A percentile compares a stretch with the other conserved stretches of the same genome.
These are phyloP conservation scores for Istiophorus platypterus DNA, from an alignment of 2,113 vertebrate species.

Conservation along the genomic window DNA sequence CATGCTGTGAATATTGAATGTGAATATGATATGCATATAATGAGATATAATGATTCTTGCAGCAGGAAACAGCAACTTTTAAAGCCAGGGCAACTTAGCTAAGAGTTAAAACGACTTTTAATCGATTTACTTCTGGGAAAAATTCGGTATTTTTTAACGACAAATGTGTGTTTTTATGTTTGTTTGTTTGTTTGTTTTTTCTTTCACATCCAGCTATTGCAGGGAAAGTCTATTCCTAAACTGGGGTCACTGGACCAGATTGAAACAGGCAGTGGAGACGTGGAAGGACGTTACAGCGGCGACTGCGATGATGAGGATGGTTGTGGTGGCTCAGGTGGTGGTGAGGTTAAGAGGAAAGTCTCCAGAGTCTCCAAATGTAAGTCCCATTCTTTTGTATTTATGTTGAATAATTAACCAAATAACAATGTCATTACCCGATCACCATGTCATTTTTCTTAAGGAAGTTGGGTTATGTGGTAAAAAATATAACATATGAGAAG, in stretches of 20 bases:
- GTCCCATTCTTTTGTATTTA: slow-evolving; percentile 64
- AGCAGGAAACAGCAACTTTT: neutral
- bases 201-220: slow-evolving; percentile 81
- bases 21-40: slow-evolving; percentile 19
- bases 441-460: neutral
- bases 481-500: neutral
- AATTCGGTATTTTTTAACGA: neutral
- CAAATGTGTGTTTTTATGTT: neutral
- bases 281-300: slow-evolving; percentile 84
- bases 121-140: neutral
- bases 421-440: neutral
- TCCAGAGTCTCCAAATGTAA: slow-evolving; percentile 86
- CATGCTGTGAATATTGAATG: slow-evolving; percentile 30
- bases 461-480: neutral
- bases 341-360: slow-evolving; percentile 77
- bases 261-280: slow-evolving; percentile 86
- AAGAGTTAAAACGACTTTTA: neutral
- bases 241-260: slow-evolving; percentile 84
- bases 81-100: neutral
- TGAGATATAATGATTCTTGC: neutral
- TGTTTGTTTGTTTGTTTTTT: neutral
- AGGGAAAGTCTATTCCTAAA: slow-evolving; percentile 87
- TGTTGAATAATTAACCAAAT: neutral
- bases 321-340: slow-evolving; percentile 87
- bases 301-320: slow-evolving; percentile 93